These are phyloP conservation scores for Dolichoris vasculosae DNA, from an alignment of 1,140 invertebrate species.

Conservation along the genomic window DNA sequence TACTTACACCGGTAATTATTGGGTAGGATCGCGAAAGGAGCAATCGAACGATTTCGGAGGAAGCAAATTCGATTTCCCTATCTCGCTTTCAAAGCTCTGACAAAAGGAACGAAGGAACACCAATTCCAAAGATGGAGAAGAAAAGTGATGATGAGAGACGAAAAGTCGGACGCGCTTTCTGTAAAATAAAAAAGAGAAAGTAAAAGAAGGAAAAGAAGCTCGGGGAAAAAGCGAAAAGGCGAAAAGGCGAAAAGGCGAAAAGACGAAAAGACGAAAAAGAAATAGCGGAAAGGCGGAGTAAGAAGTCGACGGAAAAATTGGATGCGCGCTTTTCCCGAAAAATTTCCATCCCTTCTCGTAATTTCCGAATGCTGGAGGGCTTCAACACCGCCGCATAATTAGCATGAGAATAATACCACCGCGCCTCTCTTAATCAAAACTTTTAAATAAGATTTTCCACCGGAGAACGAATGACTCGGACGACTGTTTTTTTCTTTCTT, in stretches of 20 bases:
- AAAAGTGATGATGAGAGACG: constrained; percentile 6
- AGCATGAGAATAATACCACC: constrained; percentile 69
- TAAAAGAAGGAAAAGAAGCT: not conserved
- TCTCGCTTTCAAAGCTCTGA: not conserved
- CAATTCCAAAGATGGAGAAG: not conserved
- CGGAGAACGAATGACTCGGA: not conserved
- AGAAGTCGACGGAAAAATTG: constrained; percentile 19
- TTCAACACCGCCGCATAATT: constrained; percentile 60
- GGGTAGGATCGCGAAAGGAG: not conserved
- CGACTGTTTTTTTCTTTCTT: not conserved
- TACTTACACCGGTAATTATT: constrained; percentile 31
- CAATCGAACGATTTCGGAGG: constrained; percentile 47
- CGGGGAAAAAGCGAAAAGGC: not conserved
- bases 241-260: not conserved
- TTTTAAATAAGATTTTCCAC: constrained; percentile 69
- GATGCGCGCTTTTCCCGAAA: constrained; percentile 35
- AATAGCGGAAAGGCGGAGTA: not conserved
- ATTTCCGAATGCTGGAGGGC: constrained; percentile 56
- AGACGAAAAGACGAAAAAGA: too few species aligned
- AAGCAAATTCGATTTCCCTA: constrained; percentile 33
- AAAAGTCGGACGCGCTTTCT: constrained; percentile 20
- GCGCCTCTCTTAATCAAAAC: constrained; percentile 69
- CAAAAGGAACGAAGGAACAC: not conserved
- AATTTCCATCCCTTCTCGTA: constrained; percentile 54
- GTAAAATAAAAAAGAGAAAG: constrained; percentile 2